Base-by-base conservation (phyloP, 1,140 invertebrate species). In the Hyles euphorbiae region DNA sequence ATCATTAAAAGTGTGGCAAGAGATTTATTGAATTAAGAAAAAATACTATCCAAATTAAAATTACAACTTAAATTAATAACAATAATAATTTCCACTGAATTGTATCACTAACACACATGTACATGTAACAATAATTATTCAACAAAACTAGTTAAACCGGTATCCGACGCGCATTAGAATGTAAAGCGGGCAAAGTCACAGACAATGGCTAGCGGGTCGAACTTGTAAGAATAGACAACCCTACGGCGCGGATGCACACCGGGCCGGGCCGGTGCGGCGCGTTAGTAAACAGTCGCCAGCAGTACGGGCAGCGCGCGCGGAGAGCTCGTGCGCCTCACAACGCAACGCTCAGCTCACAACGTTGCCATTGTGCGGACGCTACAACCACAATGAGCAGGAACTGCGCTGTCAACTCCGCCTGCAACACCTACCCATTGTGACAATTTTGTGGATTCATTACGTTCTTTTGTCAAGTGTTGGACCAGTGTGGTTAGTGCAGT, bases 281-380 rank as follows among this genome's bases (percentile, higher is more conserved):
- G 67, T 79, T 78, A 72, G 83, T 84, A 80, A 80, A 81, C 82
- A 85, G 74, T 81, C 72, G 73, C 66, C 69, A 72, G 66, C 69
- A 63, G 70, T 62, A 61, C 69, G 73, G 56, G 70, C 57, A 60
- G 68, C 74, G 72, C 64, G 68, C 68, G 67, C 60, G 70, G 74
- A 71, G 70, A 12, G 12, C 34, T 54, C 63, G 63, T 48, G 47
- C 60, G 51, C 58, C 34, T 33, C 53, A 32, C 47, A 22, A 22
- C n/a, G n/a, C 8, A 48, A n/a, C 46, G 12, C 36, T 22, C 22
- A 22, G 22, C 22, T 22, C 22, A 22, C 22, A 22, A 22, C 22
- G 22, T 22, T 22, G 32, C 12, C 56, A 56, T 51, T 59, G 56
- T 61, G 50, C 57, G 55, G 22, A 22, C 48, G n/a, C 56, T 51